Conservation (phyloP, 2,113 vertebrate genomes). For the Psophia crepitans region DNA sequence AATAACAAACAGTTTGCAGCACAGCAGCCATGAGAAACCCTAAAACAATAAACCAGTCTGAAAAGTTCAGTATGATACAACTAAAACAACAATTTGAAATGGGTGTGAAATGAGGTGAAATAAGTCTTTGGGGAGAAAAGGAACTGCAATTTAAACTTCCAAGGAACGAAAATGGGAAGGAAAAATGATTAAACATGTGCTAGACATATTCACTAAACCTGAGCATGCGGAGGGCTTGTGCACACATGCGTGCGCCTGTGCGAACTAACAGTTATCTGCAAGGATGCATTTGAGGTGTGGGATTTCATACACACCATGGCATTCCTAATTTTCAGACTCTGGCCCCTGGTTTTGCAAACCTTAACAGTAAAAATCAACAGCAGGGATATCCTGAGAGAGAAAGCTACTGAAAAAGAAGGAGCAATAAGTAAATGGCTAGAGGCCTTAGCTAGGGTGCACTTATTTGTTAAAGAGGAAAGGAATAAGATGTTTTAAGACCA, state of each 20-base stretch:
- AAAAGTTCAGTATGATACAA: constrained; percentile 29
- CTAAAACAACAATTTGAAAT: constrained; percentile 8
- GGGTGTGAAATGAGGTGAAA: constrained; percentile 9
- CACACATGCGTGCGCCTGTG: not conserved
- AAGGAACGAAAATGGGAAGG: not conserved
- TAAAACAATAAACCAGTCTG: constrained; percentile 49
- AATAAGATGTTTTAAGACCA: not conserved
- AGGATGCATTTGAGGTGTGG: not conserved
- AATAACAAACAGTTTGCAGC: constrained; percentile 49
- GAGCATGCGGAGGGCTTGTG: not conserved
- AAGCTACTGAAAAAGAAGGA: not conserved
- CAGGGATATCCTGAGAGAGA: not conserved
- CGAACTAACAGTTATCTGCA: not conserved
- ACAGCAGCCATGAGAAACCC: constrained; percentile 10
- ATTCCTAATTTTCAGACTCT: not conserved
- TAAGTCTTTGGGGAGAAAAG: not conserved
- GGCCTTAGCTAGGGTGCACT: not conserved
- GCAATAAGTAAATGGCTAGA: not conserved
- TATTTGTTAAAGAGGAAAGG: not conserved
- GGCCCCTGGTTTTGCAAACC: not conserved
- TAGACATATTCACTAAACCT: not conserved
- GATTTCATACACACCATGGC: not conserved
- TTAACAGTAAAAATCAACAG: not conserved
- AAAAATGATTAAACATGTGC: not conserved
- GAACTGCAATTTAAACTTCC: not conserved